Conservation (phyloP, 2,113 vertebrate species). For the Stercorarius parasiticus region DNA sequence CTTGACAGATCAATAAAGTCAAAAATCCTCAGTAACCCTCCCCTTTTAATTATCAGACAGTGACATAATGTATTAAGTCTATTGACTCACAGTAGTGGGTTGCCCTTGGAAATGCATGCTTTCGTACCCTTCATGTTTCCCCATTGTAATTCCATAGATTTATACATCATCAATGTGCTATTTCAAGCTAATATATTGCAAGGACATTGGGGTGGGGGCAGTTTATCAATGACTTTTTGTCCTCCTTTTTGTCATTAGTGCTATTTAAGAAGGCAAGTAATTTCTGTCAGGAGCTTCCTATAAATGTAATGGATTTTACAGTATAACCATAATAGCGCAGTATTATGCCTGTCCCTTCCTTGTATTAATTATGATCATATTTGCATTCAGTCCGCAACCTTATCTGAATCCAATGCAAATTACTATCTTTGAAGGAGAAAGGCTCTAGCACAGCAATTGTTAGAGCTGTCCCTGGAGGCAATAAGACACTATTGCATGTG, state of each 20-base stretch:
- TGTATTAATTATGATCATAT: constrained; percentile 69
- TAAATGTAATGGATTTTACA: constrained; percentile 59
- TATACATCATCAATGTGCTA: constrained; percentile 26
- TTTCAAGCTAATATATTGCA: constrained; percentile 56
- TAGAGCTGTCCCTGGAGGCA: constrained; percentile 48
- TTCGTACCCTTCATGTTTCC: constrained; percentile 39
- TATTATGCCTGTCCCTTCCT: constrained; percentile 39
- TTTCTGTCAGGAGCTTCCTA: constrained; percentile 26
- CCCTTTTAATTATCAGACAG: constrained; percentile 39
- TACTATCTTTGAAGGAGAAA: constrained; percentile 43
- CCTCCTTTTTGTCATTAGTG: constrained; percentile 45
- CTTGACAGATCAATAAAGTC: constrained; percentile 11
- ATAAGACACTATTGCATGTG: background rate
- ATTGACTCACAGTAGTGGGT: constrained; percentile 31
- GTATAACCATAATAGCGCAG: constrained; percentile 15
- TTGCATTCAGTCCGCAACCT: constrained; percentile 66
- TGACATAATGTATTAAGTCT: constrained; percentile 8
- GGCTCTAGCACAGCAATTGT: constrained; percentile 40
- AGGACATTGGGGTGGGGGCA: constrained; percentile 33
- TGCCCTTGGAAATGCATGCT: constrained; percentile 23
- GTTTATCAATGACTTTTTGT: constrained; percentile 53
- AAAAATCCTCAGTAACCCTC: constrained; percentile 12
- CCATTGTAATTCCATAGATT: constrained; percentile 58
- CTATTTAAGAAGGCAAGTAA: constrained; percentile 39
- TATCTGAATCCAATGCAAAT: constrained; percentile 71